These are phyloP conservation scores for Saccostrea echinata DNA, from an alignment of 1,140 invertebrate species.

Conservation along the genomic window DNA sequence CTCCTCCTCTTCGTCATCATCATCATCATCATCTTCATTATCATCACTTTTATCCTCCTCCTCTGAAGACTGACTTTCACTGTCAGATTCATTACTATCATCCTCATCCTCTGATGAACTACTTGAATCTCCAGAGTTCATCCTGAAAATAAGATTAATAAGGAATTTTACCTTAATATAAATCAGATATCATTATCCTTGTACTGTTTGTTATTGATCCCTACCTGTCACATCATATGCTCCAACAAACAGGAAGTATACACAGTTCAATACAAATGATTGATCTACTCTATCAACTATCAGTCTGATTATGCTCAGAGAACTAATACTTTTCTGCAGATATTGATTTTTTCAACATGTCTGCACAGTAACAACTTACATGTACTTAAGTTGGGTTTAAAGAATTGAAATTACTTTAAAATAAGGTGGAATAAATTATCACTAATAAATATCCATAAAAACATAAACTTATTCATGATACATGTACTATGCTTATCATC, in stretches of 20 bases:
- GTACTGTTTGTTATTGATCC: not conserved
- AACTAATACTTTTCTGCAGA: not conserved
- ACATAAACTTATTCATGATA: too few species aligned
- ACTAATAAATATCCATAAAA: too few species aligned
- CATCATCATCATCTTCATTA: conserved; percentile 41
- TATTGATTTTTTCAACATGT: not conserved
- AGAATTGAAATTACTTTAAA: not conserved
- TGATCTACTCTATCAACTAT: not conserved
- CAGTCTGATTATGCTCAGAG: not conserved
- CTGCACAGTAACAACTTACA: not conserved
- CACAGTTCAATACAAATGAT: not conserved
- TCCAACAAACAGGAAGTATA: too few species aligned
- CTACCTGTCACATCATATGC: not conserved
- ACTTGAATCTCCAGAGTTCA: conserved; percentile 32
- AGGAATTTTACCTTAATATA: not conserved
- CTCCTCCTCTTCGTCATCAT: conserved; percentile 35
- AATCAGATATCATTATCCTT: not conserved
- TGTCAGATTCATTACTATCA: conserved; percentile 40
- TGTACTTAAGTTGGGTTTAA: not conserved
- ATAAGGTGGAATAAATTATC: not conserved
- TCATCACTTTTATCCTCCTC: conserved; percentile 45
- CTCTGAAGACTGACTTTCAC: conserved; percentile 49
- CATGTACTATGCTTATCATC: too few species aligned
- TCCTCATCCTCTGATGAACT: conserved; percentile 41
- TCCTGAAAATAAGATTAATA: not conserved